phyloP scores from a whole-genome alignment of 2,888 invertebrate species.

The Cantharis nigra region DNA sequence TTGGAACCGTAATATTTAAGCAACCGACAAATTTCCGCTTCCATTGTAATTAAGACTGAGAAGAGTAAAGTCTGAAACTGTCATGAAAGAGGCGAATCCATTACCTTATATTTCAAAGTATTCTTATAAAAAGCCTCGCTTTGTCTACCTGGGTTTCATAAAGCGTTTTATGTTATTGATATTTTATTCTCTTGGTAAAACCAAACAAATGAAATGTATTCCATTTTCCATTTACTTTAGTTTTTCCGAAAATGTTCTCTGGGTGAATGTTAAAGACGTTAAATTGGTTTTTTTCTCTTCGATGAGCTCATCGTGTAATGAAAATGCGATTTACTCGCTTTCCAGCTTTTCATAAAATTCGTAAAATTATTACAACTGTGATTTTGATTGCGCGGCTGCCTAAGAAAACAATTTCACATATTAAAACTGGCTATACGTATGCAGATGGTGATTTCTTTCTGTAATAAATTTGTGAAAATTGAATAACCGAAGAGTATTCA shows the following conservation, averaged over 20 bases:
- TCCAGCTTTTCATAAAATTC: neutral
- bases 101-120: constrained; percentile 24
- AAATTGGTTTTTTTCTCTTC: neutral
- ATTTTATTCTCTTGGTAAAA: constrained; percentile 27
- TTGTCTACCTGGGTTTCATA: constrained; percentile 27
- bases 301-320: neutral
- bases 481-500: too few relatives aligned
- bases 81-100: constrained; percentile 18
- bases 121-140: constrained; percentile 13
- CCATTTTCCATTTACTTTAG: constrained; percentile 3
- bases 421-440: neutral
- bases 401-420: neutral
- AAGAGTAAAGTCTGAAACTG: constrained; percentile 11
- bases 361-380: neutral
- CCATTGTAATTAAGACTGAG: constrained; percentile 16
- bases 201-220: constrained; percentile 16
- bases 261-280: neutral
- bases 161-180: constrained; percentile 32
- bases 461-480: too few relatives aligned
- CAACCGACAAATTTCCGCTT: constrained; percentile 10
- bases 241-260: constrained; percentile 11
- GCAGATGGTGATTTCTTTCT: neutral
- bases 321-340: neutral
- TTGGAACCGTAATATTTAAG: neutral
- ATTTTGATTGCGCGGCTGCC: neutral